A percentile compares a stretch with the other conserved stretches of the same genome.
Conservation (phyloP, 2,888 invertebrate genomes). For the Drosophila neotestacea region DNA sequence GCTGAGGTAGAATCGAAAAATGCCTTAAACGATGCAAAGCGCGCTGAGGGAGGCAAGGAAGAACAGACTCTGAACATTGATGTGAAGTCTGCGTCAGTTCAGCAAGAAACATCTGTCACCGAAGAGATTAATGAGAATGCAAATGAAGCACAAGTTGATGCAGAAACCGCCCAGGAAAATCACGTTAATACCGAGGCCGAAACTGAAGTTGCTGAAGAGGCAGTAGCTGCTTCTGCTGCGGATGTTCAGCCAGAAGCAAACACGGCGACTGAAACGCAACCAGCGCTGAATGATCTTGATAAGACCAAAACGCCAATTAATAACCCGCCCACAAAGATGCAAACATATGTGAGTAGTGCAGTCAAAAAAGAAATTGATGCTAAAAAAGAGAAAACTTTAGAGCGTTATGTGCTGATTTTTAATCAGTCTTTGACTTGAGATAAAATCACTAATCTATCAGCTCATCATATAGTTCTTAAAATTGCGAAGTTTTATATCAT, state of each 20-base stretch:
- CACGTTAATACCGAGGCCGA: conserved; percentile 34
- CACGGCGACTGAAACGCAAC: conserved; percentile 19
- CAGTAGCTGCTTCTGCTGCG: neutral
- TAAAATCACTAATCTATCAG: neutral
- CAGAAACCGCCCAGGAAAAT: conserved; percentile 34
- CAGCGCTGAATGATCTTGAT: conserved; percentile 58
- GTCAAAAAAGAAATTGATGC: no score
- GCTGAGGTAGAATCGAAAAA: conserved; percentile 49
- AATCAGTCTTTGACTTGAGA: no score
- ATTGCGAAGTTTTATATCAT: neutral
- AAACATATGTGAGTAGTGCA: conserved; percentile 86
- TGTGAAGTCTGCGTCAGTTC: conserved; percentile 32
- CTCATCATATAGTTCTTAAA: neutral
- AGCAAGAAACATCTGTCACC: conserved; percentile 12
- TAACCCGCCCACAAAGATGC: conserved; percentile 85
- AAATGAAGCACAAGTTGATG: conserved; percentile 5
- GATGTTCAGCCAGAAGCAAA: conserved; percentile 18
- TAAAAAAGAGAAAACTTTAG: neutral
- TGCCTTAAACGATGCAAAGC: conserved; percentile 51
- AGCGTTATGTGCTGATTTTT: no score
- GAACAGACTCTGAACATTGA: conserved; percentile 27
- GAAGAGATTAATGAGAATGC: conserved; percentile 19
- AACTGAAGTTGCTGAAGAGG: conserved; percentile 9
- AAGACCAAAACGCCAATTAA: conserved; percentile 62
- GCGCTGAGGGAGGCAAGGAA: conserved; percentile 52